Evolutionary conservation across 2,113 vertebrate species (phyloP), one percentile per base, ranked within the genome.

Genomic region (Gracilinanus agilis): DNA sequence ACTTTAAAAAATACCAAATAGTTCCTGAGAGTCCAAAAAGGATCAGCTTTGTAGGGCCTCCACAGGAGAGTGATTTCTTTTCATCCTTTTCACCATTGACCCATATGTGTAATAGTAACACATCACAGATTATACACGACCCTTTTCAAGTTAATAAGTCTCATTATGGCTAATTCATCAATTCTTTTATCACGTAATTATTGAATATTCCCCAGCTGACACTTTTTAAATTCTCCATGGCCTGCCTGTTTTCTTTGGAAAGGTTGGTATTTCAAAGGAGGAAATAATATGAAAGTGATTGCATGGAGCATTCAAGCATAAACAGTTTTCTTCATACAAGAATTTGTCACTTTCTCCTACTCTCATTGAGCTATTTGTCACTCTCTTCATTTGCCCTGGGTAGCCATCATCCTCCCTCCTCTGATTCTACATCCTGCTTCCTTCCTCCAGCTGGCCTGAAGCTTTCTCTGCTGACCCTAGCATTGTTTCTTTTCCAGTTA

Each of bases 391-490:
- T 96, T 34, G 10, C 91, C 90, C 92, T 97, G 96, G 90, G 96
- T 93, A 96, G 93, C 96, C 96, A 93, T 92, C 44, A 96, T 93
- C 94, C 96, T 94, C 44, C 92, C 97, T 94, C 95, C 97, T 98
- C 98, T 98, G 92, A 92, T 94, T 67, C 96, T 92, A 54, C 96
- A 95, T 98, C 98, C 98, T 98, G 95, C 97, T 98, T 98, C 97
- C 98, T 97, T 98, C 97, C 93, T 90, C 89, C 23, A 9, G 0
- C 94, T 75, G 88, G 95, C 96, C 93, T 95, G 95, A 97, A 97
- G 94, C 92, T 56, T 83, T 44, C 93, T n/a, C 88, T 29, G 13
- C 92, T 1, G 5, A 94, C 95, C 12, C 12, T 96, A 53, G 34
- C 16, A 61, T 89, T 55, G 67, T 55, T 96, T 96, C 96, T 97